Base-by-base conservation (phyloP, 2,888 invertebrate species). In the Caenorhabditis auriculariae region DNA sequence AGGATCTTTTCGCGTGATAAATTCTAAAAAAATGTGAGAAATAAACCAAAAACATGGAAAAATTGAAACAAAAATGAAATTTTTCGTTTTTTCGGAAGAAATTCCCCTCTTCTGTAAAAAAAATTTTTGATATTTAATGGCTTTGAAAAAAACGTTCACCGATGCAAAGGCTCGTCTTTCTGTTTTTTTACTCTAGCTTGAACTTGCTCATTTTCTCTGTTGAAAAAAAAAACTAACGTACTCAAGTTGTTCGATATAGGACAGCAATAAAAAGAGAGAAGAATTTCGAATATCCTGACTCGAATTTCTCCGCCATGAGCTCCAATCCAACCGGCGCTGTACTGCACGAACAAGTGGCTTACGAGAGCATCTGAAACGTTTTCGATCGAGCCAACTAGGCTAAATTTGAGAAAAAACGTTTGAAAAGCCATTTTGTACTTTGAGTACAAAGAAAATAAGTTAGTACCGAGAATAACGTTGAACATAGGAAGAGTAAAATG, bases 241-340 rank as follows among this genome's bases (percentile, higher is more conserved):
- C 63, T 41, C 17, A 63, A 43, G 49, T 55, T 28, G 26, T 49
- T 51, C 5, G 53, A 57, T 29, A 60, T 49, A 3, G 69, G 66
- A 46, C 66, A 59, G 29, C 52, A 55, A 3, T 51, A 56, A 15
- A 72, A 21, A 5, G 64, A 44, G 21, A 72, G 64, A 17, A 72
- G 49, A 4, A 64, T 38, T 21, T 39, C 45, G 54, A 72, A 58
- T 17, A 66, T 21, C 3, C 55, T 43, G 4, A 50, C 41, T 17
- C 69, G 50, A 5, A 67, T 59, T 12, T 72, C 61, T 3, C 54
- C 41, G 6, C 67, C 71, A 4, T 45, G 27, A 23, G 54, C 60
- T n/a, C 41, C 26, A 35, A 42, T 32, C 48, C 47, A 58, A 9
- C 42, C 42, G 29, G 45, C 48, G 21, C 35, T 32, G 46, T 67